Percentiles rank a stretch among this genome's conserved stretches.
Evolutionary conservation across 2,113 vertebrate genomes (phyloP).

Genomic region (Struthio camelus): DNA sequence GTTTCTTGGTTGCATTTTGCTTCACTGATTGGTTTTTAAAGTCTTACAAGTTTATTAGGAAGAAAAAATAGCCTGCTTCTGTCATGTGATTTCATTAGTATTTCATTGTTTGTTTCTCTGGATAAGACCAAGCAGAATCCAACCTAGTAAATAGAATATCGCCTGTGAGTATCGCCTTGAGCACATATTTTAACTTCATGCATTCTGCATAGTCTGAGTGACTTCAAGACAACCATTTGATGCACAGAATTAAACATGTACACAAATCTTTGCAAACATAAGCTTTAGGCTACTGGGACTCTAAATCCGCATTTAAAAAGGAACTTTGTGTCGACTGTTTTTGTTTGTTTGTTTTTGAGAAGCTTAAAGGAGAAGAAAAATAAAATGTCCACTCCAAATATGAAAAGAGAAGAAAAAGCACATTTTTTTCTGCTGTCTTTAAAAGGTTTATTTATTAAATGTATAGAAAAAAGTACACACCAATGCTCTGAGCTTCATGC

Average conservation of each 20-base stretch:
- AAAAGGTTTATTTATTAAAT: not conserved
- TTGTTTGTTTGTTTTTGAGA: not conserved
- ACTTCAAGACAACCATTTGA: not conserved
- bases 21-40: not conserved
- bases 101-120: not conserved
- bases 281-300: not conserved
- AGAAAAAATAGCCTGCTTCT: not conserved
- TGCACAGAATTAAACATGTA: not conserved
- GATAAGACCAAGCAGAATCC: not conserved
- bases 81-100: not conserved
- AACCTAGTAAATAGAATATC: not conserved
- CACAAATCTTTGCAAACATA: not conserved
- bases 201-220: not conserved
- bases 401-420: not conserved
- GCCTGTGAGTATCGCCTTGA: not conserved
- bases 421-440: not conserved
- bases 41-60: not conserved
- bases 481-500: not conserved
- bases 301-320: not conserved
- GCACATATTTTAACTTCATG: not conserved
- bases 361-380: not conserved
- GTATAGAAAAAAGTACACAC: not conserved
- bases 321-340: not conserved
- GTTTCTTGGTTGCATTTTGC: not conserved
- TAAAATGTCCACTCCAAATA: not conserved